These are phyloP conservation scores for Drosophila santomea DNA, from an alignment of 1,140 invertebrate species.

Conservation along the genomic window DNA sequence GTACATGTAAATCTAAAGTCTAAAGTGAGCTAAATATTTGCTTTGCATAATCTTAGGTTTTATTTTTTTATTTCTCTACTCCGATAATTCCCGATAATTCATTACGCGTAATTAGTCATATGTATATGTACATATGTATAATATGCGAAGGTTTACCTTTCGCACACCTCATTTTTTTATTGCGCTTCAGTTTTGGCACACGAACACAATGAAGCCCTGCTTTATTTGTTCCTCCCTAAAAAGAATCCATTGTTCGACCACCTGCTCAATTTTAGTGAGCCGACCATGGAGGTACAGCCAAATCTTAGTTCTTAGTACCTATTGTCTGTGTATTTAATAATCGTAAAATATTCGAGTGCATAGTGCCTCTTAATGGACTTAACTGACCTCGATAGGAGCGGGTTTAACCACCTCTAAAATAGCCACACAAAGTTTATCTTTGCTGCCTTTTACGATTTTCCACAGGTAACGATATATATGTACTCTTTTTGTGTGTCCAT, in stretches of 20 bases:
- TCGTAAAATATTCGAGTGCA: constrained; percentile 4
- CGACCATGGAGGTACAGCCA: constrained; percentile 34
- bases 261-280: constrained; percentile 39
- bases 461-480: constrained; percentile 16
- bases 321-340: constrained; percentile 11
- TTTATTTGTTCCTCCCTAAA: constrained; percentile 45
- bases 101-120: constrained; percentile 53
- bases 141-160: not conserved
- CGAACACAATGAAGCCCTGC: constrained; percentile 12
- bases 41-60: not conserved
- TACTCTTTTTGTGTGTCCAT: constrained; percentile 4
- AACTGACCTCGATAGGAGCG: constrained; percentile 29
- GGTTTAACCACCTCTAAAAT: constrained; percentile 46
- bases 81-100: constrained; percentile 25
- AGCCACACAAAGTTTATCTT: constrained; percentile 5
- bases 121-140: constrained; percentile 16
- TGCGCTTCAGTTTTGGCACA: constrained; percentile 58
- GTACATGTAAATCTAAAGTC: not conserved
- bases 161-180: constrained; percentile 40
- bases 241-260: constrained; percentile 29
- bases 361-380: constrained; percentile 19
- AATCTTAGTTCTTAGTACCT: not conserved
- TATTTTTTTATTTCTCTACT: not conserved
- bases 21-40: not conserved
- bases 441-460: constrained; percentile 25